These are phyloP conservation scores for Donacobius atricapilla DNA, from an alignment of 2,113 vertebrate species.

Conservation along the genomic window DNA sequence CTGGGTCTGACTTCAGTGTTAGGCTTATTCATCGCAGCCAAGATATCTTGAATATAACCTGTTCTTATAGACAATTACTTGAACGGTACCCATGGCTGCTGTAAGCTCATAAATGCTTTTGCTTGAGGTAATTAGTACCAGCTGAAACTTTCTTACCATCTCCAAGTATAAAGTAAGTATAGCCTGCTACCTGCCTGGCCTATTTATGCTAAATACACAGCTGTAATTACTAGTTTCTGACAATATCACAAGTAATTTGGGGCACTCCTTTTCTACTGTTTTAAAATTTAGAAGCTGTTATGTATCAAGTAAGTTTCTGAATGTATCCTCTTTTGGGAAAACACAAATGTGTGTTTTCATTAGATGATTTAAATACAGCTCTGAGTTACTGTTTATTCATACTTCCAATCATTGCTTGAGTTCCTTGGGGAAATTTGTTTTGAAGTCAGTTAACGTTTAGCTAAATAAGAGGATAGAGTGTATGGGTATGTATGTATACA, in stretches of 20 bases:
- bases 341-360: neutral
- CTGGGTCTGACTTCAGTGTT: neutral
- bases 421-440: neutral
- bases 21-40: neutral
- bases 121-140: neutral
- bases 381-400: neutral
- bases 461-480: neutral
- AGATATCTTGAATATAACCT: neutral
- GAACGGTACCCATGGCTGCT: neutral
- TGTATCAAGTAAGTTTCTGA: neutral
- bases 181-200: neutral
- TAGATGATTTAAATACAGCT: neutral
- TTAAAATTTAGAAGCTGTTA: neutral
- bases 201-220: neutral
- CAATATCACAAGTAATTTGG: neutral
- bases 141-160: neutral
- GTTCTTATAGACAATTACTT: neutral
- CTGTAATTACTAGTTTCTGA: neutral
- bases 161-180: neutral
- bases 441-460: neutral
- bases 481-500: neutral
- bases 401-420: neutral
- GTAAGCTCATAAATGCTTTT: neutral
- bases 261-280: neutral
- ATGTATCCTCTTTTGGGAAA: neutral